phyloP scores from a whole-genome alignment of 2,888 invertebrate species.

The Brachyptera putata region DNA sequence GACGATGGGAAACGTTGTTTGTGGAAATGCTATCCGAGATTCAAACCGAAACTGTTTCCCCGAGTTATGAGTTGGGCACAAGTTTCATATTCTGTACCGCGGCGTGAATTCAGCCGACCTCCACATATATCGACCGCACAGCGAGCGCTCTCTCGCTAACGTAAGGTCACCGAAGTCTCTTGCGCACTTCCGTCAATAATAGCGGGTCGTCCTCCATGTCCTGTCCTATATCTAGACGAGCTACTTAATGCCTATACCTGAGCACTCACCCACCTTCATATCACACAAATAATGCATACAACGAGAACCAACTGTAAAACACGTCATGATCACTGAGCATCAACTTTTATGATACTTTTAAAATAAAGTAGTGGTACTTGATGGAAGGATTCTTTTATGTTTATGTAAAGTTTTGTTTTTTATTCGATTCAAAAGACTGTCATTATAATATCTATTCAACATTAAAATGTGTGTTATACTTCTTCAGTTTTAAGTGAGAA shows the following conservation, averaged over 20 bases:
- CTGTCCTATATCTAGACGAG: background rate
- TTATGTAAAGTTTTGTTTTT: too few species aligned
- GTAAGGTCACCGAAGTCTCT: background rate
- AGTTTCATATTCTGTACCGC: background rate
- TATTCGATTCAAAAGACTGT: too few species aligned
- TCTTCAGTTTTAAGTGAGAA: too few species aligned
- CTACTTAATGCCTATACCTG: slow-evolving; percentile 9
- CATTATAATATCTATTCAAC: too few species aligned
- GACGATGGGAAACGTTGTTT: background rate
- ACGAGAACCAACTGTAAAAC: too few species aligned
- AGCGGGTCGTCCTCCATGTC: background rate
- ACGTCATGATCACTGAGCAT: too few species aligned
- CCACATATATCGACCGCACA: too few species aligned
- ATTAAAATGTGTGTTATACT: too few species aligned
- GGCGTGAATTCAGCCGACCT: background rate
- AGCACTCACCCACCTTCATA: background rate
- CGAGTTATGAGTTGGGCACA: background rate
- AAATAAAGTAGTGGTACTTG: too few species aligned
- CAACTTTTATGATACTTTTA: too few species aligned
- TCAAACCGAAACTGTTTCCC: too few species aligned
- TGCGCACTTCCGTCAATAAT: slow-evolving; percentile 6
- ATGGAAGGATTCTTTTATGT: too few species aligned
- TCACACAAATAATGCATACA: slow-evolving; percentile 1
- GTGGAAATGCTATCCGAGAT: slow-evolving; percentile 2
- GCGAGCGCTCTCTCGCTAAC: background rate